Evolutionary conservation across 2,888 invertebrate species (phyloP).

Genomic region (Eristalis tenax): DNA sequence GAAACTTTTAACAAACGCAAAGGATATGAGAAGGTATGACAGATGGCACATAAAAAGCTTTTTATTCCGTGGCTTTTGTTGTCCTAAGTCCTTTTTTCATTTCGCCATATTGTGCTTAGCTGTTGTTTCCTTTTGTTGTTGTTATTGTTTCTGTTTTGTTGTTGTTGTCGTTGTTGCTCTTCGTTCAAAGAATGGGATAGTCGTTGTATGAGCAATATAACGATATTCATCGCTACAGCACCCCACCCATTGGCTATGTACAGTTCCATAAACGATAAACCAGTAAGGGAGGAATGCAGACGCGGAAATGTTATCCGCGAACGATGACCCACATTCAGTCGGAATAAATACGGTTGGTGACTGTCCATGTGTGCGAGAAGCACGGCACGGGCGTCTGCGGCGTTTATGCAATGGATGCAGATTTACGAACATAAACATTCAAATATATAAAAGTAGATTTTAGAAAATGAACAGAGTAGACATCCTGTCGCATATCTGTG

Average conservation of each 20-base stretch:
- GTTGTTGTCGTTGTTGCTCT: not conserved
- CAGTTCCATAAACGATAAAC: conserved; percentile 30
- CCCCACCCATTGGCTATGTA: not conserved
- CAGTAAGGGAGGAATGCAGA: conserved; percentile 26
- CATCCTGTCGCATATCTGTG: conserved; percentile 64
- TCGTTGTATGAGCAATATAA: conserved; percentile 39
- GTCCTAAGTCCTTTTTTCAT: conserved; percentile 43
- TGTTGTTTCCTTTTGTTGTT: conserved; percentile 26
- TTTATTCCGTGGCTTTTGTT: conserved; percentile 60
- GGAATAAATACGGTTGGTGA: not conserved
- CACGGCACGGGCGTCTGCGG: too few relatives aligned
- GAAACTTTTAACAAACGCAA: conserved; percentile 63
- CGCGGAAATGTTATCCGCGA: conserved; percentile 69
- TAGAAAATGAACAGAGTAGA: conserved; percentile 62
- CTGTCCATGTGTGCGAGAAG: not conserved
- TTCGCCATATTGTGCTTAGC: conserved; percentile 47
- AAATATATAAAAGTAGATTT: conserved; percentile 68
- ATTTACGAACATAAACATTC: conserved; percentile 60
- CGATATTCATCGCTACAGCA: conserved; percentile 55
- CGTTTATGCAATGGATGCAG: conserved; percentile 34
- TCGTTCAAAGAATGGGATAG: not conserved
- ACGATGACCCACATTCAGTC: conserved; percentile 60
- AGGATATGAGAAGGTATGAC: conserved; percentile 65
- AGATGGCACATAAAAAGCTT: conserved; percentile 69
- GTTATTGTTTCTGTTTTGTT: conserved; percentile 27